Base-by-base conservation (phyloP, 1,140 invertebrate genomes). In the Acromyrmex heyeri region DNA sequence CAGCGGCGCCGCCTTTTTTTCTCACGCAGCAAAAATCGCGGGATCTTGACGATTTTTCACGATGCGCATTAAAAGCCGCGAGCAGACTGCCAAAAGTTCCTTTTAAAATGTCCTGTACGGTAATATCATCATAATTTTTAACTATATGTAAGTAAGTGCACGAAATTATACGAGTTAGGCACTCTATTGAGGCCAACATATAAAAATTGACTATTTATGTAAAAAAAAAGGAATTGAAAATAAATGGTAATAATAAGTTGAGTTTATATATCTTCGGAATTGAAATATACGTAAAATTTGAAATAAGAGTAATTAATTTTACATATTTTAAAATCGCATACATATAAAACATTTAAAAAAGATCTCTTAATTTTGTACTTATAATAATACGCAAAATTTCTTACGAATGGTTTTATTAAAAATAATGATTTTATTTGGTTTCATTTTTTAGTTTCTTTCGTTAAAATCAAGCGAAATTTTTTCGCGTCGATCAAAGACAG, bases 331-430 rank as follows among this genome's bases (percentile, higher is more conserved):
- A n/a, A 57, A 10, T 73, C 18, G 12, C 16, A n/a, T 8, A n/a
- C 18, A 18, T 1, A 38, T 38, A 38, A 6, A 38, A 38, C 7
- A 38, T 38, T 1, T 38, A 38, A 38, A 38, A 38, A 0, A 6
- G 6, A 38, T 38, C 34, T 38, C 34, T 38, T 38, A 38, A 38
- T 8, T 38, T 38, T 64, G 12, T 34, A 50, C 53, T 57, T 34
- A 62, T 27, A 64, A 64, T n/a, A 64, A n/a, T 27, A 30, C n/a
- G 8, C 30, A 75, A 75, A 12, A n/a, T 21, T 75, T 59, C 24
- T 59, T 21, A 10, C 30, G 16, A 62, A 1, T 44, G 55, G 2
- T 48, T 44, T 34, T 18, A 44, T n/a, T 30, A 48, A 64, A 48
- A 61, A 21, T 30, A 2, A 18, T n/a, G 30, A n/a, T 27, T 21